Base-by-base conservation (phyloP, 2,888 invertebrate species). In the Gonocerus acuteangulatus region DNA sequence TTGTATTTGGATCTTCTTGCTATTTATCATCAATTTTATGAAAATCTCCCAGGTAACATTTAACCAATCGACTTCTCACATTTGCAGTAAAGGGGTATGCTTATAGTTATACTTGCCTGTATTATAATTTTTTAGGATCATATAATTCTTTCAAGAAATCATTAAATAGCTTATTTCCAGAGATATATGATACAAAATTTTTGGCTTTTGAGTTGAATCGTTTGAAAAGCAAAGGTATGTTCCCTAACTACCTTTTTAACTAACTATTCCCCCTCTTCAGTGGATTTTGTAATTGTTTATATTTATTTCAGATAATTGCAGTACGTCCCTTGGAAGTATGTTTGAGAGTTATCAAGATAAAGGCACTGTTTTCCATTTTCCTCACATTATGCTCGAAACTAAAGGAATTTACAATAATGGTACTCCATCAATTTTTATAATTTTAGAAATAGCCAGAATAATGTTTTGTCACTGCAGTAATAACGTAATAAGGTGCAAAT, bases 181-280 rank as follows among this genome's bases (percentile, higher is more conserved):
- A 67, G 16, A 74, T 89, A 52, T 87, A 79, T 71, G 89, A 90
- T 69, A 89, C 89, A 0, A 89, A 88, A 73, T 79, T 78, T 65
- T 78, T 89, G 52, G 82, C 83, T 22, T 79, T 79, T 70, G 76
- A 79, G 65, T 73, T 87, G 21, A 70, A 68, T 74, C 78, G 72
- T 67, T 71, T 81, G 62, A 71, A 71, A 4, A 77, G 73, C 48
- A 73, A 76, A 67, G 71, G 73, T 72, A 70, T 59, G 48, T 39
- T 13, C 6, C 6, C 18, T 42, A 42, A 27, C n/a, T n/a, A n/a
- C n/a, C n/a, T n/a, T n/a, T n/a, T n/a, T n/a, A n/a, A n/a, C n/a
- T n/a, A n/a, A n/a, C n/a, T n/a, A n/a, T n/a, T n/a, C n/a, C n/a
- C n/a, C n/a, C n/a, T n/a, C n/a, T n/a, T n/a, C n/a, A n/a, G n/a